These are phyloP conservation scores for Lycaon pictus DNA, from an alignment of 2,113 vertebrate genomes.

Conservation along the genomic window DNA sequence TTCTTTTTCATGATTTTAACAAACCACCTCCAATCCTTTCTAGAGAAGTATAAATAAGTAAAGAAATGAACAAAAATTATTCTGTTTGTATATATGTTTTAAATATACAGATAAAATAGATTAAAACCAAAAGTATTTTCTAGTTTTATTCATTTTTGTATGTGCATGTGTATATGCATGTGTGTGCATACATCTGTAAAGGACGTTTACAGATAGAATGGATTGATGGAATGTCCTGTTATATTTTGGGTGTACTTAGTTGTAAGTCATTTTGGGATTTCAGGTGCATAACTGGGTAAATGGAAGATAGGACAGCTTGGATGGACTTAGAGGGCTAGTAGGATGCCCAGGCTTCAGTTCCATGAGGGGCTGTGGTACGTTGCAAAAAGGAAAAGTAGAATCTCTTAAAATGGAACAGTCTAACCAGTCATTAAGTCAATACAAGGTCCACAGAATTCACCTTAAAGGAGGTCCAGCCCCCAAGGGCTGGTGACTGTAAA, in stretches of 20 bases:
- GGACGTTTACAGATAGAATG: background rate
- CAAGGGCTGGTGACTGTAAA: background rate
- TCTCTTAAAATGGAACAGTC: background rate
- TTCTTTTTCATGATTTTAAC: background rate
- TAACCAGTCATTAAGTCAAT: background rate
- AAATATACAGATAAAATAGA: background rate
- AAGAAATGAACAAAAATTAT: constrained; percentile 46
- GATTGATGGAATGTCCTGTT: constrained; percentile 21
- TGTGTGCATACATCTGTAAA: background rate
- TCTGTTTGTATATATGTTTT: background rate
- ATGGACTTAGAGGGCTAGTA: background rate
- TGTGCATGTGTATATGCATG: background rate
- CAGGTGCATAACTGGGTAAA: background rate
- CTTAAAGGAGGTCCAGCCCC: background rate
- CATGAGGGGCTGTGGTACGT: background rate
- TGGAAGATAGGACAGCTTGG: background rate
- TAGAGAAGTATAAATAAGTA: constrained; percentile 34
- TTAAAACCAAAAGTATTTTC: constrained; percentile 17
- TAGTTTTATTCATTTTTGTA: background rate
- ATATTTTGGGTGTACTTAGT: background rate
- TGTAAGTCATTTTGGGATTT: constrained; percentile 18
- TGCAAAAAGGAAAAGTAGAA: constrained; percentile 25
- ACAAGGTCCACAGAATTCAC: constrained; percentile 32
- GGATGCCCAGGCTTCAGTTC: background rate
- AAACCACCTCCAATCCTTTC: constrained; percentile 4